Evolutionary conservation across 2,888 invertebrate species (phyloP).

Genomic region (Cephalotes varians): DNA sequence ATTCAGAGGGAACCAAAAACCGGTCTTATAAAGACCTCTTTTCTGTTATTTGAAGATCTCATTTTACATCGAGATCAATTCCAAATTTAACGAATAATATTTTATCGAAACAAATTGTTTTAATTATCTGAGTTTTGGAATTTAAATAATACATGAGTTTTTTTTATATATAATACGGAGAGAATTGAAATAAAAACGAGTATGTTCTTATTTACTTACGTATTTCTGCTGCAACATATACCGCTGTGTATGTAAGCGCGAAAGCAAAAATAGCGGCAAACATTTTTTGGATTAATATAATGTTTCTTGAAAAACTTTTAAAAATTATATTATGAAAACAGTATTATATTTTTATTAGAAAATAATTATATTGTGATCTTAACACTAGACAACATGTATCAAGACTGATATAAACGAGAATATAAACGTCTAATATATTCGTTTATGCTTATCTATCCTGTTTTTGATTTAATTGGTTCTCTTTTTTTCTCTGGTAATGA

Average conservation of each 20-base stretch:
- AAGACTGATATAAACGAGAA: neutral
- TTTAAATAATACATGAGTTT: neutral
- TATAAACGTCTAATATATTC: too few species aligned
- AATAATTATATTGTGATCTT: neutral
- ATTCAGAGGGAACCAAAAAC: too few species aligned
- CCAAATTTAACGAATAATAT: neutral
- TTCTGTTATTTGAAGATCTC: neutral
- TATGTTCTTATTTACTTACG: constrained; percentile 7
- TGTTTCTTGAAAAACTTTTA: neutral
- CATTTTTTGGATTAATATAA: neutral
- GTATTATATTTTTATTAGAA: neutral
- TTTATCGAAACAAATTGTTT: neutral
- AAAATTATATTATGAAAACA: neutral
- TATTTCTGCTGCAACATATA: neutral
- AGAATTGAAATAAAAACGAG: neutral
- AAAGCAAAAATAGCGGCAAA: neutral
- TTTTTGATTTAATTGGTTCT: neutral
- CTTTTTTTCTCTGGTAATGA: neutral
- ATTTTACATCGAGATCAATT: neutral
- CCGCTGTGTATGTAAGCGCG: neutral
- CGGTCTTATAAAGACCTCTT: too few species aligned
- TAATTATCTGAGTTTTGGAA: neutral
- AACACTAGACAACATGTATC: neutral
- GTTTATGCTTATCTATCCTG: neutral
- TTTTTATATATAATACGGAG: neutral